phyloP scores from a whole-genome alignment of 2,113 vertebrate genomes.

The Melanostigma gelatinosum region DNA sequence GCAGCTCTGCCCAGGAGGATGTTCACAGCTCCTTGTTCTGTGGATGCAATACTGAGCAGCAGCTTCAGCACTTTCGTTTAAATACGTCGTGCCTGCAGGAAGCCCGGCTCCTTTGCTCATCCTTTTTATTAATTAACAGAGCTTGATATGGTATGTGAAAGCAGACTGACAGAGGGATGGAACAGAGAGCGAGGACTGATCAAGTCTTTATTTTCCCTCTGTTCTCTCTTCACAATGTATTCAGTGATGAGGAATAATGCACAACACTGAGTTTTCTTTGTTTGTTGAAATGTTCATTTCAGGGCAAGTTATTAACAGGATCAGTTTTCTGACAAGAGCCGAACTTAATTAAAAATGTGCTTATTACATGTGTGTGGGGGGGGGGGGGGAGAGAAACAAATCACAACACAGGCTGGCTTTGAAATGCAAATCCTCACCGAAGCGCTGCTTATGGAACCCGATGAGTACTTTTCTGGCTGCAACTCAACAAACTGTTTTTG shows the following conservation, averaged over 20 bases:
- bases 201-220: constrained; percentile 27
- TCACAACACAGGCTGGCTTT: constrained; percentile 70
- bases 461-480: constrained; percentile 54
- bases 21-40: constrained; percentile 46
- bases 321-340: constrained; percentile 72
- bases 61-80: constrained; percentile 32
- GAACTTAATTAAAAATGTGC: constrained; percentile 80
- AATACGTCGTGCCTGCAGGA: constrained; percentile 39
- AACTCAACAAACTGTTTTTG: constrained; percentile 59
- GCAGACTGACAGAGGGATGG: constrained; percentile 52
- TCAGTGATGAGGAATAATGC: constrained; percentile 73
- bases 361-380: constrained; percentile 66
- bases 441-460: constrained; percentile 30
- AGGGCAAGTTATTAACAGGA: constrained; percentile 73
- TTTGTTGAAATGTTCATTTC: constrained; percentile 74
- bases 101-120: not conserved
- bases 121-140: constrained; percentile 59
- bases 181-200: constrained; percentile 47
- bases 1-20: constrained; percentile 53
- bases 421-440: constrained; percentile 76
- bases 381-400: not conserved
- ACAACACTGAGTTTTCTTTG: constrained; percentile 57
- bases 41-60: constrained; percentile 13
- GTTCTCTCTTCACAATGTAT: constrained; percentile 41
- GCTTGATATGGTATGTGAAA: constrained; percentile 54